phyloP scores from a whole-genome alignment of 2,113 vertebrate species.

The Noctilio leporinus region DNA sequence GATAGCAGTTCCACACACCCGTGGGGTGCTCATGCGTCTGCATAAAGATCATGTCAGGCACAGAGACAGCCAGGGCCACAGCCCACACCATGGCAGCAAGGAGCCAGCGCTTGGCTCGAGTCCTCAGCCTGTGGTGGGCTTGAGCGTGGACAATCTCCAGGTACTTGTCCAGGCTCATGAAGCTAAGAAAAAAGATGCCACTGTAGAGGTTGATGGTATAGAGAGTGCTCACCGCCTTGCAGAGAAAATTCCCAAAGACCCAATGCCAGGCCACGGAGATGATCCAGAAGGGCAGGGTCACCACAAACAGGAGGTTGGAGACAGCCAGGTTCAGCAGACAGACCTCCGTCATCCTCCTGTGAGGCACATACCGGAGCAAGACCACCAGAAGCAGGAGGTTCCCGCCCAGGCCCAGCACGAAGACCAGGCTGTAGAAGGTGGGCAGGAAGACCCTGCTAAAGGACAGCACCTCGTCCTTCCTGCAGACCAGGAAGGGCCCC shows the following conservation, averaged over 20 bases:
- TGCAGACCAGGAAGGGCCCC: constrained; percentile 69
- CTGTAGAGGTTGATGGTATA: constrained; percentile 82
- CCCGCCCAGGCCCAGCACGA: constrained; percentile 67
- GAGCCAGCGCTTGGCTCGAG: constrained; percentile 22
- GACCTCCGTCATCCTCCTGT: constrained; percentile 62
- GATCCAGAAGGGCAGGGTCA: constrained; percentile 83
- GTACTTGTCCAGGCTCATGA: constrained; percentile 80
- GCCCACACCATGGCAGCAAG: constrained; percentile 62
- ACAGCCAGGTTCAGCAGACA: constrained; percentile 79
- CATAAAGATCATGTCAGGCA: constrained; percentile 77
- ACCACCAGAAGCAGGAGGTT: constrained; percentile 73
- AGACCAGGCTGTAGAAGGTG: constrained; percentile 71
- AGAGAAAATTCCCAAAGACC: constrained; percentile 77
- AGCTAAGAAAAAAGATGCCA: constrained; percentile 80
- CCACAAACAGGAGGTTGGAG: constrained; percentile 79
- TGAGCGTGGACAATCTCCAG: constrained; percentile 66
- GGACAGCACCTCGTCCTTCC: constrained; percentile 72
- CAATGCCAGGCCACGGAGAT: constrained; percentile 66
- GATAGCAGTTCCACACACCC: constrained; percentile 59
- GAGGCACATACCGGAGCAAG: constrained; percentile 60
- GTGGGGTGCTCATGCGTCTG: constrained; percentile 38
- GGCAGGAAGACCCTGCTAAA: constrained; percentile 79
- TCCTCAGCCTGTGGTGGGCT: constrained; percentile 14
- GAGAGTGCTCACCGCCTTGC: constrained; percentile 73
- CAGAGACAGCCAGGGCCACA: constrained; percentile 71